phyloP scores from a whole-genome alignment of 2,797 vertebrate species.

The Phalloptychus januarius region DNA sequence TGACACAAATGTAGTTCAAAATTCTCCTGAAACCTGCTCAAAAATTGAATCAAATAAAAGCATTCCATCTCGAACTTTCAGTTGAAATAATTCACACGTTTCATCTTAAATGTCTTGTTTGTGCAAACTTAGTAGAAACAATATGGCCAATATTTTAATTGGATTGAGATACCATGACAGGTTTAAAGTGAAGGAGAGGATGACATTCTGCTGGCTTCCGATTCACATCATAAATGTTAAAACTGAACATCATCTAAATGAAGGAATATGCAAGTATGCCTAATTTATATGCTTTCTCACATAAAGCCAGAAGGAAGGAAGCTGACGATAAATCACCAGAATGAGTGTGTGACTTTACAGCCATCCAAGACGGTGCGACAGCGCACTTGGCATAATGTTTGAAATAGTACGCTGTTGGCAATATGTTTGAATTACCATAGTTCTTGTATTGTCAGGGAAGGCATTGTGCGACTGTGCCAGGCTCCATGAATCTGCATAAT shows the following conservation, averaged over 20 bases:
- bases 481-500: conserved; percentile 66
- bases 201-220: conserved; percentile 27
- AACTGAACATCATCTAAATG: conserved; percentile 60
- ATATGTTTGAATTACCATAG: conserved; percentile 69
- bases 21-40: neutral
- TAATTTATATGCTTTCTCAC: conserved; percentile 67
- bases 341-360: conserved; percentile 64
- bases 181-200: conserved; percentile 34
- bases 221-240: conserved; percentile 48
- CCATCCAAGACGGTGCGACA: conserved; percentile 42
- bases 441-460: conserved; percentile 55
- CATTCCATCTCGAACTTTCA: neutral
- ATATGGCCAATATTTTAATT: conserved; percentile 42
- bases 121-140: conserved; percentile 19
- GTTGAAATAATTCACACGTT: conserved; percentile 7
- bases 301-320: conserved; percentile 58
- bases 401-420: conserved; percentile 58
- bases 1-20: neutral
- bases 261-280: conserved; percentile 37
- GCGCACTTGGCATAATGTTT: conserved; percentile 60
- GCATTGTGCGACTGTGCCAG: conserved; percentile 41
- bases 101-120: conserved; percentile 6
- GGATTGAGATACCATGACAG: conserved; percentile 55
- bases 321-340: conserved; percentile 59
- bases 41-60: neutral